A percentile compares a stretch with the other conserved stretches of the same genome.
These are phyloP conservation scores for Myxocyprinus asiaticus DNA, from an alignment of 2,113 vertebrate genomes.

Conservation along the genomic window DNA sequence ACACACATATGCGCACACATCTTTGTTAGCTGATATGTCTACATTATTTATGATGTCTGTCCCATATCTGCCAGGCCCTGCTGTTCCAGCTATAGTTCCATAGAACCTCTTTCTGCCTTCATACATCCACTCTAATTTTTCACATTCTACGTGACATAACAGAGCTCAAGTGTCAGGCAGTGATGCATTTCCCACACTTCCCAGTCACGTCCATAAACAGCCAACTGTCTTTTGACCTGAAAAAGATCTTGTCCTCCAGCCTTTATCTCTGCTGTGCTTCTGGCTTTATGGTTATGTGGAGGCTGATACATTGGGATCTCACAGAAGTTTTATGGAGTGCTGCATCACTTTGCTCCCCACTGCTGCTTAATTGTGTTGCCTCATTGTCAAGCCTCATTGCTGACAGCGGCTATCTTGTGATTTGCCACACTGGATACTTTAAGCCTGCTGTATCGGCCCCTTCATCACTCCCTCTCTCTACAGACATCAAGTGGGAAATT, in stretches of 20 bases:
- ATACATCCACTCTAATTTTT: neutral
- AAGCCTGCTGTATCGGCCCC: constrained; percentile 30
- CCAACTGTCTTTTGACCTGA: neutral
- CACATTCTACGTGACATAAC: constrained; percentile 4
- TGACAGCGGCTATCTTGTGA: constrained; percentile 33
- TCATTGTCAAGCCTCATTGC: constrained; percentile 46
- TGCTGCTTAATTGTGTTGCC: constrained; percentile 20
- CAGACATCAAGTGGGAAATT: constrained; percentile 63
- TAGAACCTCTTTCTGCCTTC: neutral
- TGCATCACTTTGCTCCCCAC: neutral
- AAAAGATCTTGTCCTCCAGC: neutral
- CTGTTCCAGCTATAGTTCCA: neutral
- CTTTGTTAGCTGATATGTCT: constrained; percentile 21
- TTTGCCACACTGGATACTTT: constrained; percentile 42
- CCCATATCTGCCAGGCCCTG: constrained; percentile 27
- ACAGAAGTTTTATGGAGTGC: constrained; percentile 10
- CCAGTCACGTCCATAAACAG: neutral
- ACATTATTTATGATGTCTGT: constrained; percentile 41
- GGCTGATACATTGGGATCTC: constrained; percentile 27
- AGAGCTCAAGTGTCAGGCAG: constrained; percentile 35
- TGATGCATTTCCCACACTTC: neutral
- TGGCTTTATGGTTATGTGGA: neutral
- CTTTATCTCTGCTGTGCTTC: neutral
- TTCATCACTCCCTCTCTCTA: constrained; percentile 48
- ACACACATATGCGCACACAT: neutral